Evolutionary conservation across 2,113 vertebrate species (phyloP), one percentile per base, ranked within the genome.

Genomic region (Suncus etruscus): DNA sequence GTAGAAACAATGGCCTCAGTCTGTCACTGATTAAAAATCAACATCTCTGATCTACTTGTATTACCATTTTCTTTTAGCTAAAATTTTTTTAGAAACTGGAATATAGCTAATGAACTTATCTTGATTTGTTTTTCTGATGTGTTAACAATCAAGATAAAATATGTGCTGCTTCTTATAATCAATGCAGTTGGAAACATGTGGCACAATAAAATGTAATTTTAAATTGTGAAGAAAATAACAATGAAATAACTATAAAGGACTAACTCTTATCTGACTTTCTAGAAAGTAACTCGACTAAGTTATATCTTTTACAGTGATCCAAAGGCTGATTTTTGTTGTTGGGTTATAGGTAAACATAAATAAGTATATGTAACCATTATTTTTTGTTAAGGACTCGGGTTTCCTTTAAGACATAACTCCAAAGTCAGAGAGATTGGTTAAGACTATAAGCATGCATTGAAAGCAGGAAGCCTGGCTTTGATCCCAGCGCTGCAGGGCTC

Each of bases 301-400:
- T 69, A n/a, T 31, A 80, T 84, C 8, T 75, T 25, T 82, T 90
- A 54, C 6, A 58, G 32, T 20, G 16, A 31, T 82, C 29, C 66
- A 11, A 88, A 86, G 48, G 81, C 70, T 79, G 24, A 92, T 76
- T 86, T 92, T 2, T 16, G 2, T 78, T 86, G 24, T 90, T 83
- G 45, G 16, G 5, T 22, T 72, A 72, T 72, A n/a, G 14, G n/a
- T 69, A 15, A 32, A 32, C 14, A 70, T 70, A 69, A 69, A 66
- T 27, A 94, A 85, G 69, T 54, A 8, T 39, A 9, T 22, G 58
- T 61, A 81, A 51, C 14, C 20, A 29, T 87, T 24, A 12, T 15
- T 72, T 92, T 69, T 90, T 50, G 31, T 84, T 31, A 79, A 11
- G 25, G 27, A 16, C 29, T 61, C 61, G 39, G 29, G n/a, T 32